Evolutionary conservation across 2,113 vertebrate genomes (phyloP).

Genomic region (Chionis minor): DNA sequence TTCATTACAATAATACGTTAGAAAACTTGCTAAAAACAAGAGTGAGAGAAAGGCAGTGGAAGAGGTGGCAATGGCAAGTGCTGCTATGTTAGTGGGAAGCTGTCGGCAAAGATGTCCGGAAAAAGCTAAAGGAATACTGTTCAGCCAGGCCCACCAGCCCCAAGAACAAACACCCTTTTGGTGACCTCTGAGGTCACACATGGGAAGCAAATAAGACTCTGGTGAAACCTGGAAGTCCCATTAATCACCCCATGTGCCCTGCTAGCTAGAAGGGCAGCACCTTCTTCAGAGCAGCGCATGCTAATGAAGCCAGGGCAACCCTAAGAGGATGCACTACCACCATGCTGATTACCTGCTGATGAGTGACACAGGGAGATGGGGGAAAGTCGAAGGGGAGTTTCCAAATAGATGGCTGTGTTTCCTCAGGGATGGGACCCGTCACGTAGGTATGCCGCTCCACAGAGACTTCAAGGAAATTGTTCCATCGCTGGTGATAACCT

Average conservation of each 20-base stretch:
- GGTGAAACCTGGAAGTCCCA: background rate
- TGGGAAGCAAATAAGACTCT: background rate
- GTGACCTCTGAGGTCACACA: background rate
- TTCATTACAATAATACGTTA: background rate
- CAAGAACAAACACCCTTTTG: background rate
- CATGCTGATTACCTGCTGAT: background rate
- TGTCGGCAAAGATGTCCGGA: background rate
- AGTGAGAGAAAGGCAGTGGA: background rate
- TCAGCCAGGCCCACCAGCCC: background rate
- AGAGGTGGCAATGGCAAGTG: background rate
- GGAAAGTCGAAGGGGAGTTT: background rate
- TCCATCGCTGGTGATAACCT: background rate
- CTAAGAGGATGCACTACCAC: background rate
- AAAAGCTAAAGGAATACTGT: background rate
- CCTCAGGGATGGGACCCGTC: background rate
- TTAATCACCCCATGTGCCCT: background rate
- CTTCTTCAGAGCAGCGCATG: background rate
- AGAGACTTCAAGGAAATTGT: background rate
- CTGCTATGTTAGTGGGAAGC: background rate
- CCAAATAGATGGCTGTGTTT: background rate
- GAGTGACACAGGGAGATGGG: background rate
- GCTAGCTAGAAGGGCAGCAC: background rate
- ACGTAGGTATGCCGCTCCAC: background rate
- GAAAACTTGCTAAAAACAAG: background rate
- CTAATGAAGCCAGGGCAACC: background rate